Conservation (phyloP, 2,888 invertebrate species). For the Eupithecia exiguata region DNA sequence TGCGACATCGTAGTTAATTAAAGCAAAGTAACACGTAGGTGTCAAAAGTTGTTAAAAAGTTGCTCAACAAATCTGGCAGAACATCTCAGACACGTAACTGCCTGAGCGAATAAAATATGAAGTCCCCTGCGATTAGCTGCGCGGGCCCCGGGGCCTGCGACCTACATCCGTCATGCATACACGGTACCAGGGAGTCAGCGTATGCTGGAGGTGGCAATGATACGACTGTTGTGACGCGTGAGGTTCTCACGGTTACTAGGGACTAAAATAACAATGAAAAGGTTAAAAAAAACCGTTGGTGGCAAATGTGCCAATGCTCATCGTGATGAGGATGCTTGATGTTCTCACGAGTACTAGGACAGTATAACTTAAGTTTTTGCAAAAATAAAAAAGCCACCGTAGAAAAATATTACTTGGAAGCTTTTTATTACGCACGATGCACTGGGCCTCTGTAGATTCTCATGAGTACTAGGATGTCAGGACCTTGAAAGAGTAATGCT, state of each 20-base stretch:
- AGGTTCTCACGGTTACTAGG: neutral
- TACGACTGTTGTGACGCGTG: neutral
- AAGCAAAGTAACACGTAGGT: neutral
- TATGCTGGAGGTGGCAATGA: constrained; percentile 22
- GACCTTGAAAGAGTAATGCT: neutral
- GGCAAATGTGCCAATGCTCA: neutral
- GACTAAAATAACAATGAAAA: neutral
- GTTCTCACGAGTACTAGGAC: neutral
- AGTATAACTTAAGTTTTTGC: neutral
- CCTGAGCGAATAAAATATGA: constrained; percentile 41
- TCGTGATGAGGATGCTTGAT: neutral
- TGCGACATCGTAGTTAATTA: neutral
- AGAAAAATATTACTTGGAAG: neutral
- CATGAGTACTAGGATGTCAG: neutral
- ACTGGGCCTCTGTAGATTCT: neutral
- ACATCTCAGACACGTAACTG: constrained; percentile 34
- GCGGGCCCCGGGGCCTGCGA: constrained; percentile 48
- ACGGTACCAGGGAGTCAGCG: constrained; percentile 29
- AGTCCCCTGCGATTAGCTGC: constrained; percentile 44
- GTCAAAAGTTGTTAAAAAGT: constrained; percentile 8
- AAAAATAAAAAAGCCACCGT: neutral
- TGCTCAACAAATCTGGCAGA: constrained; percentile 17
- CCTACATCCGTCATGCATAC: constrained; percentile 53
- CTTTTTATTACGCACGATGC: neutral
- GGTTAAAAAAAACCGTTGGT: neutral